Evolutionary conservation across 2,797 vertebrate species (phyloP).

Genomic region (Halcyon smyrnensis): DNA sequence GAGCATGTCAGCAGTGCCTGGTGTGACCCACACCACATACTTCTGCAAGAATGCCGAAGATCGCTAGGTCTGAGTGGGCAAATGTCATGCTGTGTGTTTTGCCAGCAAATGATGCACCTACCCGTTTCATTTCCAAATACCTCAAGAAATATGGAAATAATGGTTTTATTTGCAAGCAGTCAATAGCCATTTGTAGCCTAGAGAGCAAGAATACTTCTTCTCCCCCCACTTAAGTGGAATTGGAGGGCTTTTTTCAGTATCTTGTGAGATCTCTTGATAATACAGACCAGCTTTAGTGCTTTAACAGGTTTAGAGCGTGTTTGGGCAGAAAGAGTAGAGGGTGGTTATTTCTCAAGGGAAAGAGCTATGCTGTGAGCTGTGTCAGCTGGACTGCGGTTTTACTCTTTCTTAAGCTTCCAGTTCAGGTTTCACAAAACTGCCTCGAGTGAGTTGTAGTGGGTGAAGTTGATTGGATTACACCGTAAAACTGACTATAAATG

Average conservation of each 20-base stretch:
- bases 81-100: not conserved
- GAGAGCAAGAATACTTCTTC: not conserved
- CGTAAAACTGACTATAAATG: not conserved
- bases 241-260: not conserved
- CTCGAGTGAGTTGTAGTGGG: not conserved
- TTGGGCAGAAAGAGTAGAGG: not conserved
- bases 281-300: not conserved
- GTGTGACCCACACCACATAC: fast-evolving
- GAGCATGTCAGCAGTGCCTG: not conserved
- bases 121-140: not conserved
- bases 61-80: not conserved
- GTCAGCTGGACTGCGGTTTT: not conserved
- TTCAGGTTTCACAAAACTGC: not conserved
- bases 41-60: not conserved
- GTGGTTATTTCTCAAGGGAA: not conserved
- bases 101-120: not conserved
- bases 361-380: not conserved
- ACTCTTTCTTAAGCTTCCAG: not conserved
- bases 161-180: not conserved
- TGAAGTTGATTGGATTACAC: not conserved
- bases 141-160: not conserved
- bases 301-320: not conserved
- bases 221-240: not conserved
- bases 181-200: not conserved
- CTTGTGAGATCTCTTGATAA: not conserved